Conservation (phyloP, 1,140 invertebrate species). For the Nasonia longicornis region DNA sequence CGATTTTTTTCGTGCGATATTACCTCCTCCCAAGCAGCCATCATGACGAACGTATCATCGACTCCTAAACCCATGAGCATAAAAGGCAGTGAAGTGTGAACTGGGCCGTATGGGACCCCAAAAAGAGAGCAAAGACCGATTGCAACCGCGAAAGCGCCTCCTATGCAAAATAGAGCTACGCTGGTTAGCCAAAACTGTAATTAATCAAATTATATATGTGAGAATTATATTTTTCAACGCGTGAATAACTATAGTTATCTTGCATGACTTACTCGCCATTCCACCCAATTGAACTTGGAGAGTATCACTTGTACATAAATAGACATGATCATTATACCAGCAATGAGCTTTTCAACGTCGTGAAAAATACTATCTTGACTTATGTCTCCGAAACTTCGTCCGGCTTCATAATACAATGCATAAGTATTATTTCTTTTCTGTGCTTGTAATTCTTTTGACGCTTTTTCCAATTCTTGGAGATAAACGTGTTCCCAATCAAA, state of each 20-base stretch:
- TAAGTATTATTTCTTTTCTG: constrained; percentile 52
- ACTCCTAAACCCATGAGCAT: constrained; percentile 84
- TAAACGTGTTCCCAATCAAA: constrained; percentile 77
- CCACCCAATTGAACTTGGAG: constrained; percentile 81
- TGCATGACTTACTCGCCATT: constrained; percentile 72
- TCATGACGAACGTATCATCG: constrained; percentile 86
- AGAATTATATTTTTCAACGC: constrained; percentile 1
- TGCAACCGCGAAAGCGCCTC: constrained; percentile 81
- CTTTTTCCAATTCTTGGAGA: constrained; percentile 68
- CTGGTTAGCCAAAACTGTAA: constrained; percentile 62
- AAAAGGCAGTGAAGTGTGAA: constrained; percentile 86
- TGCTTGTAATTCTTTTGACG: constrained; percentile 51
- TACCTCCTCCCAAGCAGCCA: constrained; percentile 79
- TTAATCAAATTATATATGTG: constrained; percentile 16
- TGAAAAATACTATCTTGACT: constrained; percentile 77
- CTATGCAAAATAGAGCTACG: constrained; percentile 79
- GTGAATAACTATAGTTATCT: constrained; percentile 5
- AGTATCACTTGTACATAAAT: constrained; percentile 80
- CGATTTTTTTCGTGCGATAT: constrained; percentile 64
- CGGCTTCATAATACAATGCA: constrained; percentile 74
- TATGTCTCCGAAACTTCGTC: constrained; percentile 81
- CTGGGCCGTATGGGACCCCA: constrained; percentile 82
- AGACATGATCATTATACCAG: constrained; percentile 80
- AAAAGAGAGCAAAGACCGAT: constrained; percentile 80
- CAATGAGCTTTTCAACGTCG: constrained; percentile 78